Evolutionary conservation across 1,140 invertebrate genomes (phyloP).

Genomic region (Leptopilina clavipes): DNA sequence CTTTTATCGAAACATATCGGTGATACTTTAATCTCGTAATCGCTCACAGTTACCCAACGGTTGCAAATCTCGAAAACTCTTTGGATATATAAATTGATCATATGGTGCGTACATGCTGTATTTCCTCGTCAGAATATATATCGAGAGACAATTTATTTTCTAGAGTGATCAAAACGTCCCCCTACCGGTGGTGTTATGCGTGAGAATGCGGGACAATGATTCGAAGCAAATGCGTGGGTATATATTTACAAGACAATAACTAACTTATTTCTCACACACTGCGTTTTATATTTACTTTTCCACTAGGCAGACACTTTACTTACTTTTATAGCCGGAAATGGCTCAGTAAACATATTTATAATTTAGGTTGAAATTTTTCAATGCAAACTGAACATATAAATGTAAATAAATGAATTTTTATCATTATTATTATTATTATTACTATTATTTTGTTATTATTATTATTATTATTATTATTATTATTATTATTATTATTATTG

Average conservation of each 20-base stretch:
- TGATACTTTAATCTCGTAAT: slow-evolving; percentile 18
- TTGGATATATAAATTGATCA: slow-evolving; percentile 19
- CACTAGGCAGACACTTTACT: background rate
- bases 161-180: background rate
- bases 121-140: slow-evolving; percentile 31
- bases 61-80: slow-evolving; percentile 2
- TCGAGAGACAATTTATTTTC: slow-evolving; percentile 4
- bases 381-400: too few relatives aligned
- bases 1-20: background rate
- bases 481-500: too few relatives aligned
- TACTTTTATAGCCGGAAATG: background rate
- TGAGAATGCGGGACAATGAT: slow-evolving; percentile 26
- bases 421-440: too few relatives aligned
- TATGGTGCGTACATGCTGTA: background rate
- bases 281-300: background rate
- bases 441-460: too few relatives aligned
- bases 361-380: too few relatives aligned
- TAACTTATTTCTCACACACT: slow-evolving; percentile 24
- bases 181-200: background rate
- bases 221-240: slow-evolving; percentile 11
- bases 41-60: background rate
- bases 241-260: slow-evolving; percentile 23
- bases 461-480: too few relatives aligned
- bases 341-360: background rate
- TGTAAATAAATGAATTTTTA: too few relatives aligned